Base-by-base conservation (phyloP, 2,888 invertebrate species). In the Xanthia icteritia region DNA sequence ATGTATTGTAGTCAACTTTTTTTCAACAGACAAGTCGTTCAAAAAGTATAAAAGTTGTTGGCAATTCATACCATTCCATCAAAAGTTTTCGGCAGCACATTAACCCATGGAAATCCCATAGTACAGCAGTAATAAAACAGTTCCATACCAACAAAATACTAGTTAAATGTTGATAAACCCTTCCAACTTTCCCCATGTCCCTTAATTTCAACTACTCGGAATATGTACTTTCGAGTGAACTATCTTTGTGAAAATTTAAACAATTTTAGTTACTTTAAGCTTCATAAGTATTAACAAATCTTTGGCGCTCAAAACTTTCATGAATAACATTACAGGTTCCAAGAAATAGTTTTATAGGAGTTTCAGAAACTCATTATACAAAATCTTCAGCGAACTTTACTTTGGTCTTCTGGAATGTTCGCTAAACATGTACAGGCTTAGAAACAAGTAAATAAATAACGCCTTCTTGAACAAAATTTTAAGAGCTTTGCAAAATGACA, bases 251-350 rank as follows among this genome's bases (percentile, higher is more conserved):
- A 77, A 87, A 75, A 68, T 71, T 54, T 60, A 42, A 69, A 81
- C 67, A 81, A 80, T 85, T 75, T 77, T 15, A 75, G 81, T 81
- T 42, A 63, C 58, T 45, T n/a, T 77, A 72, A 76, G 67, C 81
- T 75, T 73, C 58, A 27, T 66, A 76, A 73, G 73, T 67, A 76
- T 51, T 51, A 84, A 70, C 86, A 77, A 85, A 87, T 76, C 73
- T 65, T 63, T 36, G 4, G 42, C 31, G 54, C 61, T 80, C 67
- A 54, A 77, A 85, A 85, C 75, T 85, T 85, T 45, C 75, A 48
- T 74, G 88, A 85, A 85, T 81, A 77, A 66, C 73, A 76, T 77
- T 81, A 87, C 88, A 81, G 73, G 86, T 77, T 72, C 45, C 71
- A 73, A 61, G 77, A 76, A 85, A 85, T 85, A 85, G 85, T 87